A percentile compares a stretch with the other conserved stretches of the same genome.
Evolutionary conservation across 2,888 invertebrate genomes (phyloP).

Genomic region (Phortica magna): DNA sequence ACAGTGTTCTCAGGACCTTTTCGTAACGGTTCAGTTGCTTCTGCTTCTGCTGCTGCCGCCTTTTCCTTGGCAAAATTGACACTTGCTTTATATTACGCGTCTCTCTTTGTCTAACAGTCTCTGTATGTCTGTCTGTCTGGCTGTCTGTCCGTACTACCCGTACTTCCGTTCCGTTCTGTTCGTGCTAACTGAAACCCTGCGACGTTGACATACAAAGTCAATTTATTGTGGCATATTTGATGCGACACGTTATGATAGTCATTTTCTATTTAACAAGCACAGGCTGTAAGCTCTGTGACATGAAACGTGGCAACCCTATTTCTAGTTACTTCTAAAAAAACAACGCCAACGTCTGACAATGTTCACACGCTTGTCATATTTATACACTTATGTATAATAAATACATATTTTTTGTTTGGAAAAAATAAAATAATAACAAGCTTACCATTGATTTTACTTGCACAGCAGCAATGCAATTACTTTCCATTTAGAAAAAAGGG

Average conservation of each 20-base stretch:
- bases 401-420: no score
- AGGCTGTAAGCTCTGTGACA: not conserved
- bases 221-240: conserved; percentile 72
- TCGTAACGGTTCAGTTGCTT: not conserved
- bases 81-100: no score
- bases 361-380: not conserved
- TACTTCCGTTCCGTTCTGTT: conserved; percentile 26
- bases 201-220: conserved; percentile 57
- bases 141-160: not conserved
- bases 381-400: no score
- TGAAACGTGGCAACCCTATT: no score
- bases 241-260: conserved; percentile 70
- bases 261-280: conserved; percentile 52
- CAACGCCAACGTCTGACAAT: not conserved
- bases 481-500: no score
- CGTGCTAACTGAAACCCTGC: conserved; percentile 34
- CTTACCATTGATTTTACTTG: no score
- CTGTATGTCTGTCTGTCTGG: not conserved
- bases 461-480: no score
- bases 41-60: no score
- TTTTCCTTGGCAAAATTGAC: no score
- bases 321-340: no score
- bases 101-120: no score
- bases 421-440: no score
- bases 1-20: conserved; percentile 6